Evolutionary conservation across 2,113 vertebrate genomes (phyloP).

Genomic region (Falcunculus frontatus): DNA sequence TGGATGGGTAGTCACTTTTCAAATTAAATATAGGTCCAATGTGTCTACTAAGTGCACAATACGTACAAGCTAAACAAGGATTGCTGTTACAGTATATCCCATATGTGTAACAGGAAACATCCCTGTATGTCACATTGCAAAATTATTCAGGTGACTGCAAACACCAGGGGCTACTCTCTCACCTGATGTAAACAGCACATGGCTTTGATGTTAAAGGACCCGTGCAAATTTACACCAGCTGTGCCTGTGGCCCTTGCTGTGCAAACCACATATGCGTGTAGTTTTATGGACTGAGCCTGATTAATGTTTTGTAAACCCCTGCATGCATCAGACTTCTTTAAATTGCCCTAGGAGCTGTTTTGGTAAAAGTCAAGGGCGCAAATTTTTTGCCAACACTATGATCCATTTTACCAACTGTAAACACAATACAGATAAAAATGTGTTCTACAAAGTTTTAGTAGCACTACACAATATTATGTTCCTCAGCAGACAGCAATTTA

Average conservation of each 20-base stretch:
- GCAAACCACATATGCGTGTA: conserved; percentile 44
- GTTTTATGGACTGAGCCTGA: conserved; percentile 63
- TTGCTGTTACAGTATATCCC: neutral
- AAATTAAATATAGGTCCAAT: neutral
- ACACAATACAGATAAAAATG: neutral
- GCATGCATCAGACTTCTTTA: conserved; percentile 14
- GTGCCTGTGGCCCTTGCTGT: conserved; percentile 38
- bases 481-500: neutral
- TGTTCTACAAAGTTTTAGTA: neutral
- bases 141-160: conserved; percentile 65
- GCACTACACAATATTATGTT: neutral
- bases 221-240: conserved; percentile 59
- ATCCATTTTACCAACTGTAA: neutral
- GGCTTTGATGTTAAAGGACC: conserved; percentile 60
- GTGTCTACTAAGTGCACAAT: neutral
- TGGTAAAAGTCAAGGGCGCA: neutral
- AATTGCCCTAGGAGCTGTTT: neutral
- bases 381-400: neutral
- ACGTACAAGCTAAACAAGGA: neutral
- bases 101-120: conserved; percentile 48
- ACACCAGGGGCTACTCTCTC: conserved; percentile 60
- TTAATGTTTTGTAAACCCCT: conserved; percentile 53
- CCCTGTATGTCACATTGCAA: conserved; percentile 39
- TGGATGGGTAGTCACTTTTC: neutral
- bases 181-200: conserved; percentile 48